Base-by-base conservation (phyloP, 2,888 invertebrate genomes). In the Anthoptus insignis region DNA sequence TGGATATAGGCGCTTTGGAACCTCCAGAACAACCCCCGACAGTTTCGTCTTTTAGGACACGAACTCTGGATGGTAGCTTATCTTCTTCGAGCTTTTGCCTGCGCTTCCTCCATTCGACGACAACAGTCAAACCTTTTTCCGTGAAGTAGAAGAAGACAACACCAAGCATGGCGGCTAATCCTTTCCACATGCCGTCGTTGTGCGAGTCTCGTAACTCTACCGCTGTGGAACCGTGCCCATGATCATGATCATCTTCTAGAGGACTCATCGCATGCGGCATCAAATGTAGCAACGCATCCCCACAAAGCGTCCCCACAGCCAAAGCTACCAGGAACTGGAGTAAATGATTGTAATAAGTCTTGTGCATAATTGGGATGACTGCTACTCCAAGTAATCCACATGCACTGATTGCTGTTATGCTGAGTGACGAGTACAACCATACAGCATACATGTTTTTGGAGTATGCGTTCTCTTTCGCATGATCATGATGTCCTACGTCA, bases 291-390 rank as follows among this genome's bases (percentile, higher is more conserved):
- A 99, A 89, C 0, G 99, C 99, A 89, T 99, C 99, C 0, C 99
- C 99, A 50, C 97, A 96, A 65, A 98, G 91, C 0, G 98, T 98
- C 0, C 98, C 99, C 32, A 99, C 97, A 14, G 99, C 99, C 72
- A 99, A 91, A 0, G 99, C 98, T 2, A 99, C 98, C 68, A 99
- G 93, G 86, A 98, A 98, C 86, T 99, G 98, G 59, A 99, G 93
- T 32, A 99, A 88, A 73, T 98, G 97, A 78, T 98, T 97, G 83
- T 98, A 99, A 83, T 97, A 97, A 14, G 95, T 94, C 76, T 97
- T 96, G 83, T 97, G 97, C 97, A 99, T 98, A 42, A 98, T 95
- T 0, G 99, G 99, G 78, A 99, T 98, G 7, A 98, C 97, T 4
- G 97, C 97, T 11, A 99, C 97, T 1, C 98, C 97, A 13, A 98